These are phyloP conservation scores for Hemibagrus wyckioides DNA, from an alignment of 2,113 vertebrate genomes.

Conservation along the genomic window DNA sequence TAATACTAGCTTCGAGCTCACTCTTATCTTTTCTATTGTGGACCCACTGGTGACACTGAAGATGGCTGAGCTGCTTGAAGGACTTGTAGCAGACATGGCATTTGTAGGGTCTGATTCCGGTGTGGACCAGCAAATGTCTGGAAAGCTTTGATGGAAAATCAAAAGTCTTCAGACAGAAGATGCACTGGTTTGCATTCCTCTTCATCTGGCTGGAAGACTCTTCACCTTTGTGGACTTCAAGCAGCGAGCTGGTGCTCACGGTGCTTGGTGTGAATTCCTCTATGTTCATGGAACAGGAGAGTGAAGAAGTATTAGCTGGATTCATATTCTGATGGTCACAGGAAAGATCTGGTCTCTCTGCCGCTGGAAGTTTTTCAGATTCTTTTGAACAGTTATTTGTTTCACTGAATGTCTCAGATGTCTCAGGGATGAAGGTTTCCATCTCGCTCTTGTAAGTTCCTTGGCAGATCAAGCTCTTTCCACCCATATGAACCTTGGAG, in stretches of 20 bases:
- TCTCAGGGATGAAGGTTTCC: background rate
- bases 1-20: background rate
- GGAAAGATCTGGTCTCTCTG: background rate
- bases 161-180: constrained; percentile 80
- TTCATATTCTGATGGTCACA: background rate
- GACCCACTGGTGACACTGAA: constrained; percentile 80
- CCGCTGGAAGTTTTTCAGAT: background rate
- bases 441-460: constrained; percentile 26
- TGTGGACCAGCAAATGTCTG: constrained; percentile 82
- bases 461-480: background rate
- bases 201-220: background rate
- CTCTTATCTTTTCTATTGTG: constrained; percentile 57
- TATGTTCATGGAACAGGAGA: background rate
- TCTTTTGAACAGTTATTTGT: background rate
- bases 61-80: constrained; percentile 81
- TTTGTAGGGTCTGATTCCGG: constrained; percentile 79
- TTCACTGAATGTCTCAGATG: background rate
- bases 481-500: constrained; percentile 70
- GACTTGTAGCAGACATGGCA: constrained; percentile 79
- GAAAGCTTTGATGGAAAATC: constrained; percentile 80
- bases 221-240: background rate
- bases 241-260: constrained; percentile 36
- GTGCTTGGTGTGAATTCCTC: background rate
- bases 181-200: constrained; percentile 69
- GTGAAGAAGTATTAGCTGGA: background rate